Evolutionary conservation across 2,113 vertebrate genomes (phyloP), one percentile per base, ranked within the genome.

Genomic region (Hydropotes inermis): DNA sequence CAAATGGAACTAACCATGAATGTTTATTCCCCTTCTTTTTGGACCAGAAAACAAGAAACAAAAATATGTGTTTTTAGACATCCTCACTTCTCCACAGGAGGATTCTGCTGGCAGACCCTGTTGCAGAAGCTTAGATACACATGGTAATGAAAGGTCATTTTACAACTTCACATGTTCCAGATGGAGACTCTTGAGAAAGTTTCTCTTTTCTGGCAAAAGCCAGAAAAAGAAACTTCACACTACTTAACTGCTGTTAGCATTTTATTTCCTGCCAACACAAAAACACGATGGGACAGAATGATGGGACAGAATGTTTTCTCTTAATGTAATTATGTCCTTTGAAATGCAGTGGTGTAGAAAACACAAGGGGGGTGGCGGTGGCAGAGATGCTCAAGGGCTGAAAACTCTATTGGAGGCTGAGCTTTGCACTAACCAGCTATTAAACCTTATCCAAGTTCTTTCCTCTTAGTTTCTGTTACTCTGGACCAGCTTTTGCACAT

Each of bases 181-280:
- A 98, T 95, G 98, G 97, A 64, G 95, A 61, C 76, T 97, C 95
- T 95, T 98, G 87, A 97, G 87, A 97, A 97, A 98, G 86, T 97
- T 83, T 91, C 79, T 96, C 88, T 89, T 79, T 70, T 98, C 78
- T 95, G 92, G 47, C 97, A 85, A 91, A 97, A 98, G 89, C 76
- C 97, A 97, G 97, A 98, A 98, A 98, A 98, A 97, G 45, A 98
- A 97, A 97, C 33, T 97, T 98, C 96, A 97, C 95, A 97, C 5
- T 33, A 96, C 90, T 97, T 86, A 91, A 87, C 89, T 89, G 89
- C 95, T 98, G 47, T 15, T 97, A 97, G 95, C 67, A 94, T 98
- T 98, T 98, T 97, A 95, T 98, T 98, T 98, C 94, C 96, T 98
- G 98, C 91, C 98, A 98, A 97, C 87, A 84, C 33, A 78, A 96